Percentiles rank a stretch among this genome's conserved stretches.
phyloP scores from a whole-genome alignment of 2,888 invertebrate species.

The Macaria notata region DNA sequence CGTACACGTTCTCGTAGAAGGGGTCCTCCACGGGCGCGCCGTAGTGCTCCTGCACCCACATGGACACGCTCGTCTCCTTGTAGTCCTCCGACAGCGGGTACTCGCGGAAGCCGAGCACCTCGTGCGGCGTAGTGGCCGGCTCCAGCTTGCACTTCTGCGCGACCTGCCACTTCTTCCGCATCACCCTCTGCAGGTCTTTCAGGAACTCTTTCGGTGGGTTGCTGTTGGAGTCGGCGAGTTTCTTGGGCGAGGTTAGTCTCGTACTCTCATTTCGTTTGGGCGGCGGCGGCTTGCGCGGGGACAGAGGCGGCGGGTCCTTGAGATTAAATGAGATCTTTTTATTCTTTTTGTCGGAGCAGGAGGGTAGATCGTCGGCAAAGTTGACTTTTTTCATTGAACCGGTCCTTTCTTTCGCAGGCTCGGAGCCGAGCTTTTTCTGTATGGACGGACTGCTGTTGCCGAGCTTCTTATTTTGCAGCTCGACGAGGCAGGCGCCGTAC shows the following conservation, averaged over 20 bases:
- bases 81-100: conserved; percentile 88
- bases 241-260: conserved; percentile 88
- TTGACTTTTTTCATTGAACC: conserved; percentile 80
- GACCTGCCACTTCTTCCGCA: conserved; percentile 96
- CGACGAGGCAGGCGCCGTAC: conserved; percentile 80
- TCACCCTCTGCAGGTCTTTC: conserved; percentile 94
- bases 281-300: conserved; percentile 87
- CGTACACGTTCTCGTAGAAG: conserved; percentile 88
- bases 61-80: conserved; percentile 91
- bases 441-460: conserved; percentile 62
- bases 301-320: conserved; percentile 74
- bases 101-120: conserved; percentile 94
- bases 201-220: conserved; percentile 92
- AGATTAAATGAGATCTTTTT: conserved; percentile 87
- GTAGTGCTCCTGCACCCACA: conserved; percentile 95
- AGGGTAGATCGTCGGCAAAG: conserved; percentile 82
- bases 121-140: conserved; percentile 93
- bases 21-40: conserved; percentile 83
- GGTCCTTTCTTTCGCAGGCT: conserved; percentile 69
- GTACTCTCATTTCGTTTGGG: conserved; percentile 90
- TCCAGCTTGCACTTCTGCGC: conserved; percentile 96
- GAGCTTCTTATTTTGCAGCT: conserved; percentile 79
- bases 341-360: conserved; percentile 77
- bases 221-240: conserved; percentile 86
- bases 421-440: conserved; percentile 62